Conservation (phyloP, 1,140 invertebrate genomes). For the Trinorchestia longiramus region DNA sequence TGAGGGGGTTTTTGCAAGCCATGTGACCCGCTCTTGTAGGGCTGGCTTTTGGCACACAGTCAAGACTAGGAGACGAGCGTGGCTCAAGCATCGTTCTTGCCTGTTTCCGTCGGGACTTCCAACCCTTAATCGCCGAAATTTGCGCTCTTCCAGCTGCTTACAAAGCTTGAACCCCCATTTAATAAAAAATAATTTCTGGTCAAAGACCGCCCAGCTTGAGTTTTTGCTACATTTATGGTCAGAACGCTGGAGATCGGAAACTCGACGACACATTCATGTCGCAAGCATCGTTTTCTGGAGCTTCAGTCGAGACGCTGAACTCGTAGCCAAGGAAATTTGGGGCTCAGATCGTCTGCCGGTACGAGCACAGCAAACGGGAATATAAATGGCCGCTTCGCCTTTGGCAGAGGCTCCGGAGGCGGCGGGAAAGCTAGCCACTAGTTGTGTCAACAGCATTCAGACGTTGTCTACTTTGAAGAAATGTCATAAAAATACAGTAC, state of each 20-base stretch:
- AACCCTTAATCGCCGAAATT: neutral
- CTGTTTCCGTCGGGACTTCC: neutral
- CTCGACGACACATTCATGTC: neutral
- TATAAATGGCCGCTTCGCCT: neutral
- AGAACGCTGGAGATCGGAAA: neutral
- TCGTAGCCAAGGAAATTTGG: neutral
- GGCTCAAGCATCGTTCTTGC: constrained; percentile 38
- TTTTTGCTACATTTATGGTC: neutral
- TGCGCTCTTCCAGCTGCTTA: neutral
- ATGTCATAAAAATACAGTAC: neutral
- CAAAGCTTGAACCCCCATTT: neutral
- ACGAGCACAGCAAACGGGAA: neutral
- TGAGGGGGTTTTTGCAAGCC: constrained; percentile 36
- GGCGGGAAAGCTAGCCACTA: neutral
- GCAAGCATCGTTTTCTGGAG: neutral
- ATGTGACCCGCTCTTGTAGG: constrained; percentile 4
- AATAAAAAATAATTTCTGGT: neutral
- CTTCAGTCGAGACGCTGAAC: constrained; percentile 16
- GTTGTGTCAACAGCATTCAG: neutral
- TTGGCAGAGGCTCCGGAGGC: neutral
- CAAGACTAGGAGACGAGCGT: neutral
- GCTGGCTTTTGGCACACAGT: constrained; percentile 21
- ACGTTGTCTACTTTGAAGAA: neutral
- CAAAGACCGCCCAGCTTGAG: neutral
- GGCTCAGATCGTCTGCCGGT: neutral